phyloP scores from a whole-genome alignment of 2,797 vertebrate species.

The Hydrolagus colliei region DNA sequence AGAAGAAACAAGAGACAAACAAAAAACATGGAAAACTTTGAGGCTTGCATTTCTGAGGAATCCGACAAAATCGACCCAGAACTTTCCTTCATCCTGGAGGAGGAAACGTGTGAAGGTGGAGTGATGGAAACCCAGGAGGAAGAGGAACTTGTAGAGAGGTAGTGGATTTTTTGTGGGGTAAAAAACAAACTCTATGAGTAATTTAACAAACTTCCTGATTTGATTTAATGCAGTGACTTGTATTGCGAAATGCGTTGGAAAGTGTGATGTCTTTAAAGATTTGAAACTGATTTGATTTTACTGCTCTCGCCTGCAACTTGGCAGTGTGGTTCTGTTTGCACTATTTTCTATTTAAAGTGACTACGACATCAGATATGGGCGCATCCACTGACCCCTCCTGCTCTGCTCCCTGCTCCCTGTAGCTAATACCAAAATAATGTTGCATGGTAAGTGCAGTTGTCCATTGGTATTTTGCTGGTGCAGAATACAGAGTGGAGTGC shows the following conservation, averaged over 20 bases:
- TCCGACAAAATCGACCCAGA: constrained; percentile 54
- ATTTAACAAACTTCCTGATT: background rate
- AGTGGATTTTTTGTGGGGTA: constrained; percentile 22
- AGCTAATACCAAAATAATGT: constrained; percentile 9
- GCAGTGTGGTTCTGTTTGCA: background rate
- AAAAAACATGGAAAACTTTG: constrained; percentile 49
- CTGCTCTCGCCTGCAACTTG: constrained; percentile 3
- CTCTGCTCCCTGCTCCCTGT: constrained; percentile 7
- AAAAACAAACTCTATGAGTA: background rate
- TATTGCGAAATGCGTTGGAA: background rate
- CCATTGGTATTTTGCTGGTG: background rate
- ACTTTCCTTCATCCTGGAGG: constrained; percentile 51
- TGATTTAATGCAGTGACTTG: background rate
- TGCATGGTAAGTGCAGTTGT: background rate
- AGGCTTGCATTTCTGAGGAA: constrained; percentile 52
- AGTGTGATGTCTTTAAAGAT: background rate
- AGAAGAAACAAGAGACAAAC: constrained; percentile 32
- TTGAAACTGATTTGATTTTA: background rate
- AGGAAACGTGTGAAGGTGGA: constrained; percentile 48
- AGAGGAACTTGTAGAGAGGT: constrained; percentile 77
- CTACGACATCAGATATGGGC: constrained; percentile 44
- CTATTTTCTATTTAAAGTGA: constrained; percentile 49
- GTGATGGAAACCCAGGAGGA: constrained; percentile 62
- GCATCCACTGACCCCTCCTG: constrained; percentile 39
- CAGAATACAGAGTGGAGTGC: background rate